These are phyloP conservation scores for Drosophila greeni DNA, from an alignment of 2,888 invertebrate genomes.

Conservation along the genomic window DNA sequence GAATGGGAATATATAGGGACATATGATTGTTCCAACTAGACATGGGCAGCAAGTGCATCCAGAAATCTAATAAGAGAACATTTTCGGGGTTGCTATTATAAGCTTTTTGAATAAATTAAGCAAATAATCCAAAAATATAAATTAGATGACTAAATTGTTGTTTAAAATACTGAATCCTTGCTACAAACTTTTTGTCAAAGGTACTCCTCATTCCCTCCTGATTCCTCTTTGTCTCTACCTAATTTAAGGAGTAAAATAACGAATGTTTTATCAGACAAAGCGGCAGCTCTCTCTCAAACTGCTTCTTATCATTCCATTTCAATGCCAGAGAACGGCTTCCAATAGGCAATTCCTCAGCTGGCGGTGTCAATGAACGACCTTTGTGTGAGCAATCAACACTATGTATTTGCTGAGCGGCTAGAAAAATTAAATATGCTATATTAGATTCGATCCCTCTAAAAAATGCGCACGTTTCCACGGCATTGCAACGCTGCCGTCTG, in stretches of 20 bases:
- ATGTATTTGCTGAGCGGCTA: constrained; percentile 26
- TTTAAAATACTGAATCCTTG: too few relatives aligned
- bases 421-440: constrained; percentile 41
- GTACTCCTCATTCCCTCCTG: not conserved
- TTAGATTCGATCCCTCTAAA: constrained; percentile 38
- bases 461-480: constrained; percentile 52
- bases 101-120: not conserved
- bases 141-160: not conserved
- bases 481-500: constrained; percentile 53
- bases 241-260: not conserved
- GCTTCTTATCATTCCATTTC: constrained; percentile 30
- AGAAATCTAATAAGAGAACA: not conserved
- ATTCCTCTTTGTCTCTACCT: not conserved
- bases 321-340: constrained; percentile 26
- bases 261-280: constrained; percentile 15
- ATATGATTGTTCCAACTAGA: constrained; percentile 14
- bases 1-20: constrained; percentile 10
- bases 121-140: not conserved
- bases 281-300: constrained; percentile 9
- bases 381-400: constrained; percentile 40
- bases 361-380: constrained; percentile 70
- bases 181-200: too few relatives aligned
- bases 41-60: constrained; percentile 17
- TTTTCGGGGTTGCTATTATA: not conserved
- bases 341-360: constrained; percentile 26